Percentiles rank a stretch among this genome's conserved stretches.
Evolutionary conservation across 2,797 vertebrate species (phyloP).

Genomic region (Enoplosus armatus): DNA sequence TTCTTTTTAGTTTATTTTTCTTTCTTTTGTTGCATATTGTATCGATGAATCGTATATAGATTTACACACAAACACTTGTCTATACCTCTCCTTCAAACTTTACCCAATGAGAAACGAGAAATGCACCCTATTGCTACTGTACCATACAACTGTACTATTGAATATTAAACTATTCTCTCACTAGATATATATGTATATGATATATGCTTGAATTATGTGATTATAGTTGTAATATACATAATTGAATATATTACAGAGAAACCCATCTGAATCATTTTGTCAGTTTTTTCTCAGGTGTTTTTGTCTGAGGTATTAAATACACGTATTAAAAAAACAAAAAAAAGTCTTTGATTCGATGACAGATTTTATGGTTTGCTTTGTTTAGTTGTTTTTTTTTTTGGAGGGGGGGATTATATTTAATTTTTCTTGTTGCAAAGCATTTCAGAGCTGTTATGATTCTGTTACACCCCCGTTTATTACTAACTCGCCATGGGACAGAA

Average conservation of each 20-base stretch:
- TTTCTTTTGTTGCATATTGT: conserved; percentile 72
- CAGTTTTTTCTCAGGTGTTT: conserved; percentile 83
- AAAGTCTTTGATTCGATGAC: conserved; percentile 55
- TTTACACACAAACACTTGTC: conserved; percentile 75
- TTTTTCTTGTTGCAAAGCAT: not conserved
- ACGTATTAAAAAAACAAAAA: conserved; percentile 60
- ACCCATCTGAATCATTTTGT: conserved; percentile 78
- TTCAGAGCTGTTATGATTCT: conserved; percentile 1
- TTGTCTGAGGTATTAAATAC: conserved; percentile 80
- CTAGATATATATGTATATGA: conserved; percentile 86
- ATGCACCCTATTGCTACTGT: conserved; percentile 84
- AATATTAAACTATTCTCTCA: conserved; percentile 84
- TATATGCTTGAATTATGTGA: conserved; percentile 87
- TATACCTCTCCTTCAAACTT: conserved; percentile 80
- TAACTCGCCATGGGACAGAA: conserved; percentile 34
- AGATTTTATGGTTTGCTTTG: conserved; percentile 53
- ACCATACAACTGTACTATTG: conserved; percentile 84
- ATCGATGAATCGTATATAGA: conserved; percentile 76
- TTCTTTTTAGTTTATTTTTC: conserved; percentile 65
- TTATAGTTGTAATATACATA: conserved; percentile 86
- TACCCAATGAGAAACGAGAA: conserved; percentile 75
- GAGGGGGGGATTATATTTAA: conserved; percentile 10
- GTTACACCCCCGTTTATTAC: conserved; percentile 14
- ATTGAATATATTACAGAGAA: conserved; percentile 83
- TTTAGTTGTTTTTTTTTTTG: not conserved